Percentiles rank a stretch among this genome's conserved stretches.
phyloP scores from a whole-genome alignment of 2,888 invertebrate species.

The Drosophila recens region DNA sequence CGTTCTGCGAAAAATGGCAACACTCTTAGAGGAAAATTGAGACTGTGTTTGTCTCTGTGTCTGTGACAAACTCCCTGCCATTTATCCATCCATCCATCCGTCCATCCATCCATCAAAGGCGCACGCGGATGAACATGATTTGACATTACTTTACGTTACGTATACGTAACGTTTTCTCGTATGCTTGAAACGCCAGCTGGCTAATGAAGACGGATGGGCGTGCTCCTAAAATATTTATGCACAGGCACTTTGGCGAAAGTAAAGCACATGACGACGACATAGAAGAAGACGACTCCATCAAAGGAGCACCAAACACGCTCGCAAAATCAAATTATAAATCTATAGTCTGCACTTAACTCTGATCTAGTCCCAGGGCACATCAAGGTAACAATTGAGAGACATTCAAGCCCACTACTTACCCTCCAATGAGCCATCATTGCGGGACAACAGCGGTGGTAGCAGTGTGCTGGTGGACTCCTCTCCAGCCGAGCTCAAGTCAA shows the following conservation, averaged over 20 bases:
- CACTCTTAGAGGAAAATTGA: background rate
- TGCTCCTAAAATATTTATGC: constrained; percentile 66
- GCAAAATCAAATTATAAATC: constrained; percentile 48
- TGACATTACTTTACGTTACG: constrained; percentile 40
- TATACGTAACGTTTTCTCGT: constrained; percentile 36
- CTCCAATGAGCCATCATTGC: constrained; percentile 82
- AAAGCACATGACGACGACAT: constrained; percentile 21
- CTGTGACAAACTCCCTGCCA: constrained; percentile 8
- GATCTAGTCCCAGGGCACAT: constrained; percentile 7
- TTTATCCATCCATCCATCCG: constrained; percentile 6
- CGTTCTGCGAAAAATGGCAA: constrained; percentile 59
- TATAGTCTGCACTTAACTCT: constrained; percentile 24
- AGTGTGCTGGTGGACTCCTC: constrained; percentile 73
- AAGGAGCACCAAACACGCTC: constrained; percentile 22
- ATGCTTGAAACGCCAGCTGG: constrained; percentile 34
- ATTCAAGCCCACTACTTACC: constrained; percentile 68
- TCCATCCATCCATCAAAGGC: constrained; percentile 53
- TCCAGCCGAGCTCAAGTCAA: constrained; percentile 46
- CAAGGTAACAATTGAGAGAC: background rate
- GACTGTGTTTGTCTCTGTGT: background rate
- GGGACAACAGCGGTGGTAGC: constrained; percentile 80
- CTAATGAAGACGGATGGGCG: constrained; percentile 72
- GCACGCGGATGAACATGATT: constrained; percentile 51
- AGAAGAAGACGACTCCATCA: constrained; percentile 41
- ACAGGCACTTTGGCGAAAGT: constrained; percentile 50